Evolutionary conservation across 2,113 vertebrate species (phyloP).

Genomic region (Phylloscopus trochilus): DNA sequence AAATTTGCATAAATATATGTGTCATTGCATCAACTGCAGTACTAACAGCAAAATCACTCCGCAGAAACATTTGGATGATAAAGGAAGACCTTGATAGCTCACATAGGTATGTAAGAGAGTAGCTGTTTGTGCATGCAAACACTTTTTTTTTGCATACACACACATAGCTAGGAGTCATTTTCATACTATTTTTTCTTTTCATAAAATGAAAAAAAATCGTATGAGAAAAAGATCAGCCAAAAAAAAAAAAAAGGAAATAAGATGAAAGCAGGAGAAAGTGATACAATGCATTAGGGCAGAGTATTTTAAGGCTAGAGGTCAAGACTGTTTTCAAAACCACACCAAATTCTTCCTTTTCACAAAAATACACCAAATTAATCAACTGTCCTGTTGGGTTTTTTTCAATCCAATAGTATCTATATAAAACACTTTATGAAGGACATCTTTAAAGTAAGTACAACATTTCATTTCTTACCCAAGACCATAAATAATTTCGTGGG

Average conservation of each 20-base stretch:
- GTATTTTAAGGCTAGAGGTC: not conserved
- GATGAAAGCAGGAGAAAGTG: not conserved
- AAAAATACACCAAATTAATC: not conserved
- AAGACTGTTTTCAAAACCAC: not conserved
- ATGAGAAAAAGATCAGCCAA: not conserved
- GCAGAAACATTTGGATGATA: not conserved
- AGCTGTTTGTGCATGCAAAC: not conserved
- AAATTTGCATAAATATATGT: not conserved
- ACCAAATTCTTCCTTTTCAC: not conserved
- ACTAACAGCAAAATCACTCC: not conserved
- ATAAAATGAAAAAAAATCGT: not conserved
- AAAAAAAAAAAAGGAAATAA: not conserved
- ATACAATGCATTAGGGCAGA: not conserved
- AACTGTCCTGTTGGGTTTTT: not conserved
- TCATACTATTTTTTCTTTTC: not conserved
- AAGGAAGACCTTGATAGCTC: not conserved
- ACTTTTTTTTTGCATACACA: not conserved
- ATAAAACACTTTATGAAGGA: not conserved
- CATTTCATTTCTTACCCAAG: not conserved
- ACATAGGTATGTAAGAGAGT: not conserved
- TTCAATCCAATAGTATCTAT: not conserved
- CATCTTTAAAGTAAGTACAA: not conserved
- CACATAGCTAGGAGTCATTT: not conserved
- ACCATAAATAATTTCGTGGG: not conserved
- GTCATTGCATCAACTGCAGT: not conserved